These are phyloP conservation scores for Pseudomyrmex pallidus DNA, from an alignment of 1,140 invertebrate genomes.

Conservation along the genomic window DNA sequence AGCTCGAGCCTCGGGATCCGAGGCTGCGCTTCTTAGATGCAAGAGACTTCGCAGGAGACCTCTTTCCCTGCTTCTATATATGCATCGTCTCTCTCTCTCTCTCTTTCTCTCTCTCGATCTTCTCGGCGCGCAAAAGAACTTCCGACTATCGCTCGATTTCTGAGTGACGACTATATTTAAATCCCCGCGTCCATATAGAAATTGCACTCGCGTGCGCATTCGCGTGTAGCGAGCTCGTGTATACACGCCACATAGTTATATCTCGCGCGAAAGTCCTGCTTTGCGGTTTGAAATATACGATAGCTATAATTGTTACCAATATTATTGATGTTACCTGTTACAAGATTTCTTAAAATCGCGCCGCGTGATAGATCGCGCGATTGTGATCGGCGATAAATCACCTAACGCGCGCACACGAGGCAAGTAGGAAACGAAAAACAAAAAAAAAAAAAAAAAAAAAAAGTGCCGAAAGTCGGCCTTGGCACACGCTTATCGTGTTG, in stretches of 20 bases:
- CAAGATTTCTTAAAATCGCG: not conserved
- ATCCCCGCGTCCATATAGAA: constrained; percentile 8
- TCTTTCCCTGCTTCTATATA: constrained; percentile 11
- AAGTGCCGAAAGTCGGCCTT: constrained; percentile 63
- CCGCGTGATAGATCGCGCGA: too few species aligned
- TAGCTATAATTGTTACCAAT: constrained; percentile 11
- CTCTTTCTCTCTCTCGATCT: too few species aligned
- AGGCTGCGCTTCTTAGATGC: constrained; percentile 42
- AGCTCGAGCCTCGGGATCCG: constrained; percentile 43
- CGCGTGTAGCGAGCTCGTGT: not conserved
- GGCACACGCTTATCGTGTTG: constrained; percentile 40
- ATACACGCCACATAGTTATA: too few species aligned
- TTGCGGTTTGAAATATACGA: not conserved
- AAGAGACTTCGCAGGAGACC: constrained; percentile 5
- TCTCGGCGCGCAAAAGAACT: constrained; percentile 13
- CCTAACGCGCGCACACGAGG: too few species aligned
- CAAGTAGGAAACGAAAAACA: too few species aligned
- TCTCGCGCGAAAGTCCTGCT: constrained; percentile 1
- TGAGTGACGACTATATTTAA: constrained; percentile 57
- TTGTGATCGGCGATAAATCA: too few species aligned
- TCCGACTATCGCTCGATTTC: constrained; percentile 47
- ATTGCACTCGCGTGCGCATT: not conserved
- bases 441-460: not conserved
- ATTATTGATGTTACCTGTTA: not conserved
- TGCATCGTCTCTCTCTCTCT: not conserved